Base-by-base conservation (phyloP, 1,140 invertebrate genomes). In the Drosophila teissieri region DNA sequence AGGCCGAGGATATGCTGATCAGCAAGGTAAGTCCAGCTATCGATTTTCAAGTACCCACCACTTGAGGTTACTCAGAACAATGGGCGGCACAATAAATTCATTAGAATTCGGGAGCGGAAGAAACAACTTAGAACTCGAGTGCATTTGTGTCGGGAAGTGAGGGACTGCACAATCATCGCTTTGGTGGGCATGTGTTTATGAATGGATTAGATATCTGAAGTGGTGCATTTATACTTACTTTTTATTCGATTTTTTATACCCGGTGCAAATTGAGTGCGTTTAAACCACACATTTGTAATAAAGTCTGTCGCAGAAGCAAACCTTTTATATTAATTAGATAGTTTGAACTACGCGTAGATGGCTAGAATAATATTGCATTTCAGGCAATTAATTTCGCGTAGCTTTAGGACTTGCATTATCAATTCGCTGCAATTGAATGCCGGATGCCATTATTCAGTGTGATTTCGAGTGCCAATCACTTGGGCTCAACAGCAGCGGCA, bases 1-100 rank as follows among this genome's bases (percentile, higher is more conserved):
- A 99, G 90, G 96, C 98, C 78, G 98, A 96, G 24, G 99, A 99
- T 93, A 94, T 98, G 83, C 94, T 99, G 37, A 94, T 99, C 78
- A 99, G 98, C 94, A 99, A 98, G 96, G 98, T 98, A 94, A 94
- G 94, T 84, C n/a, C 0, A 48, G 24, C 31, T 8, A 62, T n/a
- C 8, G n/a, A n/a, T 19, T 15, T 3, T 62, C 8, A 22, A 67
- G 63, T 22, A 24, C 2, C 14, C 12, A 0, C 24, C 45, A 64
- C 63, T 67, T 51, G 36, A 67, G 34, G 14, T 0, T 24, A 8
- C 44, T 31, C 12, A 27, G 15, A 53, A 19, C 36, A 42, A 74
- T 34, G 39, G 63, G 15, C 36, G 42, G 12, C 7, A 44, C 49
- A 7, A 55, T 69, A 55, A 68, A 69, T 69, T 68, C 31, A 68